Evolutionary conservation across 2,113 vertebrate species (phyloP).

Genomic region (Chaetodon auriga): DNA sequence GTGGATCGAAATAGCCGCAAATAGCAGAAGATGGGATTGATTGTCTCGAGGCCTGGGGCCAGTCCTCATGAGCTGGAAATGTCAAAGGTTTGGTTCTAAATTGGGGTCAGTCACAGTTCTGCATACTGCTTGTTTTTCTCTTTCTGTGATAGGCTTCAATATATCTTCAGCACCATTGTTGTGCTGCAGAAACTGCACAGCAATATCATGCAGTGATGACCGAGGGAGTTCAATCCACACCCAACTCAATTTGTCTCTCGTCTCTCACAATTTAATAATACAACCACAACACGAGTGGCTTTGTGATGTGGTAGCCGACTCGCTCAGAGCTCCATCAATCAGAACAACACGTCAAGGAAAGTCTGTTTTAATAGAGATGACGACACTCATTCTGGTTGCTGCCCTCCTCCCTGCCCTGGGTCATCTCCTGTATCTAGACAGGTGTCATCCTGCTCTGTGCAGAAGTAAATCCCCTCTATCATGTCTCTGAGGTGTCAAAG

Average conservation of each 20-base stretch:
- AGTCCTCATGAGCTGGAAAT: conserved; percentile 1
- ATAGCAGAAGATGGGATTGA: conserved; percentile 16
- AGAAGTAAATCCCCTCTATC: neutral
- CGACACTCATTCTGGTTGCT: neutral
- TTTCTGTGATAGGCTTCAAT: neutral
- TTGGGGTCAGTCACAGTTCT: conserved; percentile 20
- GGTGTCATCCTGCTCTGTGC: neutral
- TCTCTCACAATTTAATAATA: conserved; percentile 24
- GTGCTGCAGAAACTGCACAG: conserved; percentile 15
- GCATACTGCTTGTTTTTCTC: neutral
- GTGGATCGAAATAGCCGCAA: conserved; percentile 9
- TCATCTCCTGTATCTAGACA: neutral
- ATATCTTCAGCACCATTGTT: conserved; percentile 6
- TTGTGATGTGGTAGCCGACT: conserved; percentile 11
- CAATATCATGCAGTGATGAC: conserved; percentile 4
- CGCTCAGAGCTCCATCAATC: conserved; percentile 5
- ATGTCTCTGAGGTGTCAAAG: neutral
- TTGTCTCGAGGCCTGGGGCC: conserved; percentile 1
- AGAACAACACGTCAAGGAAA: neutral
- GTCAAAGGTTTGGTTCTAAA: conserved; percentile 17
- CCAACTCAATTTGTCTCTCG: conserved; percentile 41
- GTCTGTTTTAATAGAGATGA: neutral
- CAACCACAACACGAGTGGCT: conserved; percentile 15
- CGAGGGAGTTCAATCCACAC: conserved; percentile 14
- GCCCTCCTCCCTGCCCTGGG: neutral